phyloP scores from a whole-genome alignment of 2,888 invertebrate species.

The Drosophila limbata region DNA sequence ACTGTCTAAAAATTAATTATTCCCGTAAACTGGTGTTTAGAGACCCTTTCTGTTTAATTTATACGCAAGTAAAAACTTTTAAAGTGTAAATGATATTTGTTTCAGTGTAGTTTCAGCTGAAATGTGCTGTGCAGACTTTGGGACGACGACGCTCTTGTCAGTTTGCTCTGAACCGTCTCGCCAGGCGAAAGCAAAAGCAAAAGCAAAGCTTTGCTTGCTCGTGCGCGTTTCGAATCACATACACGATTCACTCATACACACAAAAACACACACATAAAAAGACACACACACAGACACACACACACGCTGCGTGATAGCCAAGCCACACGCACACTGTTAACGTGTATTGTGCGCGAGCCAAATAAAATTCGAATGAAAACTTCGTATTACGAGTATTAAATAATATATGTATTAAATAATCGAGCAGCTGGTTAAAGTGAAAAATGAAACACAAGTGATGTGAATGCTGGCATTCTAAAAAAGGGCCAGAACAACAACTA shows the following conservation, averaged over 20 bases:
- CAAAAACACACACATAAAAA: slow-evolving; percentile 36
- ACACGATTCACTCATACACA: slow-evolving; percentile 60
- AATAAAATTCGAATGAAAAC: slow-evolving; percentile 27
- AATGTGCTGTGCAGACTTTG: slow-evolving; percentile 61
- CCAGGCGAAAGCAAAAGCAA: slow-evolving; percentile 58
- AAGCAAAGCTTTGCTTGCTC: slow-evolving; percentile 61
- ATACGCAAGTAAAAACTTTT: neutral
- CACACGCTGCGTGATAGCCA: slow-evolving; percentile 45
- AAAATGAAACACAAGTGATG: slow-evolving; percentile 44
- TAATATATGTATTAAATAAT: slow-evolving; percentile 2
- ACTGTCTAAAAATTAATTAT: too few species aligned
- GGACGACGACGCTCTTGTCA: slow-evolving; percentile 54
- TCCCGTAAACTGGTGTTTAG: too few species aligned
- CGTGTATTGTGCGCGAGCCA: slow-evolving; percentile 37
- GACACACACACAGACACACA: slow-evolving; percentile 18
- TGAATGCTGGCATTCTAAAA: slow-evolving; percentile 15
- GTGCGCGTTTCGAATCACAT: slow-evolving; percentile 63
- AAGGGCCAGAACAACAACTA: slow-evolving; percentile 14
- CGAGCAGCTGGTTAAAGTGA: slow-evolving; percentile 11
- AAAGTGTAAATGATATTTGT: slow-evolving; percentile 2
- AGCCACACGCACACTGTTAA: slow-evolving; percentile 36
- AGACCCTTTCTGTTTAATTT: too few species aligned
- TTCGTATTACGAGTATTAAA: slow-evolving; percentile 6
- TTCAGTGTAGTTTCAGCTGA: slow-evolving; percentile 34
- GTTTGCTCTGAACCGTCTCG: slow-evolving; percentile 68